Percentiles rank a stretch among this genome's conserved stretches.
phyloP scores from a whole-genome alignment of 2,888 invertebrate species.

The Allacma fusca region DNA sequence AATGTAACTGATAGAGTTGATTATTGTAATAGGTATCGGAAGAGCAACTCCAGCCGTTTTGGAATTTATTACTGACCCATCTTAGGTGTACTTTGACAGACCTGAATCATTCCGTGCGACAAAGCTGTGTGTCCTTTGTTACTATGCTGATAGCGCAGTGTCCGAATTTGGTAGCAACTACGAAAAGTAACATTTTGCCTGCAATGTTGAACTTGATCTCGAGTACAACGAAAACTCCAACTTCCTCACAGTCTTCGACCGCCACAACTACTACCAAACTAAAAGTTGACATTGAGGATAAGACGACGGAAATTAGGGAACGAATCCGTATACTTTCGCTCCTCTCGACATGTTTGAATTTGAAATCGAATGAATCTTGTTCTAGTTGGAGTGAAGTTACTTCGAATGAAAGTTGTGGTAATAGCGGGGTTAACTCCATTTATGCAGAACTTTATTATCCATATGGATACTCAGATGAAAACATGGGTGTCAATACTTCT shows the following conservation, averaged over 20 bases:
- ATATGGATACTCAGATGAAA: not conserved
- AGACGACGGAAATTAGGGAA: conserved; percentile 63
- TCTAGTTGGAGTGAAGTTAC: not conserved
- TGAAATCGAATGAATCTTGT: conserved; percentile 5
- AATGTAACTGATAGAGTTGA: not conserved
- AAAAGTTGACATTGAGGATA: conserved; percentile 73
- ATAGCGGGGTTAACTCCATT: not conserved
- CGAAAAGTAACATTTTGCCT: conserved; percentile 76
- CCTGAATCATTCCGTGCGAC: conserved; percentile 79
- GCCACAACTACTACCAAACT: conserved; percentile 68
- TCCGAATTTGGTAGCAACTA: conserved; percentile 73
- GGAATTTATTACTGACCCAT: conserved; percentile 79
- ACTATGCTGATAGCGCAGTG: conserved; percentile 77
- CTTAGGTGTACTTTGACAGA: conserved; percentile 90
- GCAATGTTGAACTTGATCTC: conserved; percentile 87
- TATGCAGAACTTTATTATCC: conserved; percentile 15
- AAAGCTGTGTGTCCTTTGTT: conserved; percentile 81
- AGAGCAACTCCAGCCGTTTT: conserved; percentile 75
- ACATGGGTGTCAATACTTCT: no score
- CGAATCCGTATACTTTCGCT: conserved; percentile 54
- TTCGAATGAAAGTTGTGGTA: not conserved
- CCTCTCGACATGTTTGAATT: conserved; percentile 54
- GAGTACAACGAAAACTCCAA: conserved; percentile 72
- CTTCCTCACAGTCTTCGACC: no score
- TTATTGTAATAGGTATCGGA: conserved; percentile 63